Conservation (phyloP, 1,140 invertebrate species). For the Pristionchus pacificus region DNA sequence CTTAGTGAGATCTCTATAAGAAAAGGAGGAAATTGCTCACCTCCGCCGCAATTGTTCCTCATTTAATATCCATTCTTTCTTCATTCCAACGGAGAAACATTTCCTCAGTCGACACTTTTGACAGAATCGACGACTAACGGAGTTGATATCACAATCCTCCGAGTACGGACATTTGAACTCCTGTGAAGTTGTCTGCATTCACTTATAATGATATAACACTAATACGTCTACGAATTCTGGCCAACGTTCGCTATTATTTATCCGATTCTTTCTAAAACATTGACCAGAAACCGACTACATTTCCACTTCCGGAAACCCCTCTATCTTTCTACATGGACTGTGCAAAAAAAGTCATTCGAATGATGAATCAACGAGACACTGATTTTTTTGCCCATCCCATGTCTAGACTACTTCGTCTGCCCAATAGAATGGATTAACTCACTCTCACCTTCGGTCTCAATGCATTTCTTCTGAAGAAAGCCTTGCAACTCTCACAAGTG, state of each 20-base stretch:
- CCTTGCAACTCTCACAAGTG: conserved; percentile 94
- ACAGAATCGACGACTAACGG: conserved; percentile 84
- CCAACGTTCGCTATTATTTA: neutral
- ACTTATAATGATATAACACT: too few species aligned
- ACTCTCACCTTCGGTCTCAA: conserved; percentile 75
- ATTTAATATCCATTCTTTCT: conserved; percentile 81
- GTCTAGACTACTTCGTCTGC: neutral
- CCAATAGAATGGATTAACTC: neutral
- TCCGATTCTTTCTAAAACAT: neutral
- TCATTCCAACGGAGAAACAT: conserved; percentile 54
- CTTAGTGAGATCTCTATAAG: too few species aligned
- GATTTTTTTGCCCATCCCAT: too few species aligned
- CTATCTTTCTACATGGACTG: too few species aligned
- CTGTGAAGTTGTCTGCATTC: conserved; percentile 60
- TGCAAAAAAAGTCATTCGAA: too few species aligned
- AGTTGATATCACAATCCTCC: conserved; percentile 84
- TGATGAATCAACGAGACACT: too few species aligned
- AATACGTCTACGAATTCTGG: too few species aligned
- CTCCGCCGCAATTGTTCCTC: conserved; percentile 76
- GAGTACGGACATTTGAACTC: conserved; percentile 87
- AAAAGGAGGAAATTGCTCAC: too few species aligned
- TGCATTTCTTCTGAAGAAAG: conserved; percentile 91
- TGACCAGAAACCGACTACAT: neutral
- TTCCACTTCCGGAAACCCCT: too few species aligned
- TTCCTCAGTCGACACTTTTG: conserved; percentile 79